A percentile compares a stretch with the other conserved stretches of the same genome.
These are phyloP conservation scores for Coilia nasus DNA, from an alignment of 2,797 vertebrate genomes.

Conservation along the genomic window DNA sequence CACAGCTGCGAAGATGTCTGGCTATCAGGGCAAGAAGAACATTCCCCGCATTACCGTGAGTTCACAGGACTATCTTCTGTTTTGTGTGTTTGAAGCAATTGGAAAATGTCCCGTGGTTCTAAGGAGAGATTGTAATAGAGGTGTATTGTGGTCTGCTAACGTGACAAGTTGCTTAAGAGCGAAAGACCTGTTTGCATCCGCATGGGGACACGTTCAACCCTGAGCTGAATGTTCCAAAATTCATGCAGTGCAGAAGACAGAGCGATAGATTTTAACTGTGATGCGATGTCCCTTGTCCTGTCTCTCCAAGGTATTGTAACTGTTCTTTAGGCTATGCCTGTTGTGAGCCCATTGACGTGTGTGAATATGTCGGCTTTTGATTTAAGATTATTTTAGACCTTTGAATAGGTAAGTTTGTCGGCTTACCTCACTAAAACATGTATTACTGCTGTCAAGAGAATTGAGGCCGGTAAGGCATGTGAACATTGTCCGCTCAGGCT, in stretches of 20 bases:
- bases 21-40: slow-evolving; percentile 98
- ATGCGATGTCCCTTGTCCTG: slow-evolving; percentile 6
- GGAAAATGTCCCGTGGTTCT: neutral
- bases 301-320: neutral
- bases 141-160: neutral
- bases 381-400: neutral
- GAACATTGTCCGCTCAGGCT: neutral
- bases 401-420: neutral
- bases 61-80: slow-evolving; percentile 35
- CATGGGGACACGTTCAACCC: neutral
- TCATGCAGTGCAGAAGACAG: neutral
- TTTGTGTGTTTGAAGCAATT: slow-evolving; percentile 2
- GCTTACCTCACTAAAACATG: neutral
- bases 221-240: neutral
- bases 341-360: neutral
- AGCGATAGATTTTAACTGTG: neutral
- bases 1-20: slow-evolving; percentile 83
- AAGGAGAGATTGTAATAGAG: neutral
- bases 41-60: slow-evolving; percentile 99
- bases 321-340: neutral
- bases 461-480: neutral
- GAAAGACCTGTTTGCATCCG: slow-evolving; percentile 24
- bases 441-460: neutral
- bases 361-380: neutral
- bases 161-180: slow-evolving; percentile 4